Evolutionary conservation across 2,888 invertebrate species (phyloP), one percentile per base, ranked within the genome.

Genomic region (Lycaena phlaeas): DNA sequence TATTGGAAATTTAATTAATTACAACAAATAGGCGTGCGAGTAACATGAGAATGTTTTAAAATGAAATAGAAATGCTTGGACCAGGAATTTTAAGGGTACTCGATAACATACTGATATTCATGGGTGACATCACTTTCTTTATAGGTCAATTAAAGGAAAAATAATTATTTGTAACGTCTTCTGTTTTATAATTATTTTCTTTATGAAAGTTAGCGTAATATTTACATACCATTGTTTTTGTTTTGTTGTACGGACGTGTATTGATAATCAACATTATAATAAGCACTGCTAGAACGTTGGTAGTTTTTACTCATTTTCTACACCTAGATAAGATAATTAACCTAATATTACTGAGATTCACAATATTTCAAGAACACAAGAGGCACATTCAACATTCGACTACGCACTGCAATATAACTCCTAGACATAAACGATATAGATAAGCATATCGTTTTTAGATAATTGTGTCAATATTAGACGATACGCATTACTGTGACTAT

Each of bases 201-300:
- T n/a, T n/a, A n/a, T n/a, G n/a, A n/a, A n/a, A n/a, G n/a, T n/a
- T n/a, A n/a, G n/a, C n/a, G n/a, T n/a, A n/a, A n/a, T n/a, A n/a
- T n/a, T n/a, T n/a, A 6, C 78, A 65, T 61, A 79, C 79, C 75
- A 52, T 66, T 59, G 49, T 74, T 68, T 54, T 68, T 74, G 48
- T 56, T 70, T 51, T 68, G 66, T 51, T 68, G 66, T 40, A 79
- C 64, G 26, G 64, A 63, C 14, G 66, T 64, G 46, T 81, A 81
- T 47, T 72, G 68, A 53, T 77, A 79, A 50, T 74, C 71, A 27
- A 73, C 69, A 48, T 64, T 77, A 38, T 77, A 74, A 52, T 78
- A 78, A 4, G 68, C 70, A 55, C 66, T 70, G 10, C 63, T 54
- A 14, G 65, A 61, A 47, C 67, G 64, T 45, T 54, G 56, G 41